Conservation (phyloP, 1,140 invertebrate species). For the Drosophila ananassae region DNA sequence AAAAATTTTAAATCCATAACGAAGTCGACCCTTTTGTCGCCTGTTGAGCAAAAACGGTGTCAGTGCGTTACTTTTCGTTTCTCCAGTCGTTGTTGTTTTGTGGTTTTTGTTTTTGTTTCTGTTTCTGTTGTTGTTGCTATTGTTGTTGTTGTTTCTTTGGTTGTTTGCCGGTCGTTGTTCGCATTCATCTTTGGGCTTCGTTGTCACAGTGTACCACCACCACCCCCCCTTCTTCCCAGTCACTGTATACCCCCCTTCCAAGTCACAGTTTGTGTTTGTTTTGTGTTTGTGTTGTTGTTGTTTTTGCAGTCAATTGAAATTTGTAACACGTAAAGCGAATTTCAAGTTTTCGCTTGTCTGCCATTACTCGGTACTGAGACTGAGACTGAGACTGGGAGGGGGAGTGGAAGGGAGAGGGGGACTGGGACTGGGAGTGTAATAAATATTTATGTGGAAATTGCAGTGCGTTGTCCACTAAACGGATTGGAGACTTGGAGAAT, state of each 20-base stretch:
- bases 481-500: too few species aligned
- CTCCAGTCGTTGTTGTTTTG: slow-evolving; percentile 15
- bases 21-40: slow-evolving; percentile 43
- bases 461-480: not conserved
- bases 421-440: slow-evolving; percentile 20
- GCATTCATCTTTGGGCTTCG: slow-evolving; percentile 30
- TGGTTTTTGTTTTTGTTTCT: slow-evolving; percentile 5
- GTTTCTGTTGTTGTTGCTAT: not conserved
- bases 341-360: slow-evolving; percentile 28
- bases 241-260: too few species aligned
- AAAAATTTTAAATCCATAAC: not conserved
- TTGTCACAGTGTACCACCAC: not conserved
- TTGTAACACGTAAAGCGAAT: slow-evolving; percentile 48
- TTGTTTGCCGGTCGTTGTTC: slow-evolving; percentile 7
- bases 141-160: slow-evolving; percentile 28
- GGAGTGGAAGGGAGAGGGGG: too few species aligned
- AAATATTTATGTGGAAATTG: slow-evolving; percentile 53
- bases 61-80: slow-evolving; percentile 29
- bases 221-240: too few species aligned
- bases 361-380: slow-evolving; percentile 5
- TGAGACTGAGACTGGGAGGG: too few species aligned
- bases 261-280: not conserved
- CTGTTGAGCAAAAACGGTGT: slow-evolving; percentile 56
- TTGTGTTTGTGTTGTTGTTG: slow-evolving; percentile 33
- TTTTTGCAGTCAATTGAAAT: slow-evolving; percentile 46